These are phyloP conservation scores for Tiaroga cobitis DNA, from an alignment of 2,797 vertebrate species.

Conservation along the genomic window DNA sequence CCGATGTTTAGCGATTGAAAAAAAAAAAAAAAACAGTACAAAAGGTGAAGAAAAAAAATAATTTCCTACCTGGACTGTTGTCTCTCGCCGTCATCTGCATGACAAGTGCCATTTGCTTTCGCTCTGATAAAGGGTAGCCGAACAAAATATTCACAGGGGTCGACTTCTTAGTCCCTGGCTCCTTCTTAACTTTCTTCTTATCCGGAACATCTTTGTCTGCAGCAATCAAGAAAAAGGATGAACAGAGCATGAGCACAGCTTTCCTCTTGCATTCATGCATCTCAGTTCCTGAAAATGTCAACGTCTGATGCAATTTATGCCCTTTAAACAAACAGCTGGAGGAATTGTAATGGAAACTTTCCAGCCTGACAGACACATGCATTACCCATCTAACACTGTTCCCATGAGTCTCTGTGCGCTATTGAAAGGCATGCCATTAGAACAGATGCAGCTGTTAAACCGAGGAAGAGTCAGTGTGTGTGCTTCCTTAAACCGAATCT, in stretches of 20 bases:
- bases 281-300: background rate
- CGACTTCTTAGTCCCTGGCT: conserved; percentile 91
- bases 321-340: background rate
- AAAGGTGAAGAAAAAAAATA: background rate
- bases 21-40: background rate
- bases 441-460: conserved; percentile 33
- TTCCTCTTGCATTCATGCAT: background rate
- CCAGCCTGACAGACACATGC: conserved; percentile 49
- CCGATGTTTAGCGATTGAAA: background rate
- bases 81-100: conserved; percentile 99
- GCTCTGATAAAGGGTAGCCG: conserved; percentile 96
- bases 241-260: background rate
- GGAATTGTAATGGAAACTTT: background rate
- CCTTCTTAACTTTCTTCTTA: conserved; percentile 97
- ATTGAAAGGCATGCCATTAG: conserved; percentile 49
- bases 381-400: conserved; percentile 15
- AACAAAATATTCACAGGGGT: conserved; percentile 94
- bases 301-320: background rate
- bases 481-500: background rate
- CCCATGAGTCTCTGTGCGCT: conserved; percentile 4
- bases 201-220: conserved; percentile 98
- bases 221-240: conserved; percentile 48
- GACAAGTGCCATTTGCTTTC: conserved; percentile 99
- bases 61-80: conserved; percentile 95
- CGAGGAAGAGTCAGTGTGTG: background rate